Conservation (phyloP, 2,797 vertebrate species). For the Trachops cirrhosus region DNA sequence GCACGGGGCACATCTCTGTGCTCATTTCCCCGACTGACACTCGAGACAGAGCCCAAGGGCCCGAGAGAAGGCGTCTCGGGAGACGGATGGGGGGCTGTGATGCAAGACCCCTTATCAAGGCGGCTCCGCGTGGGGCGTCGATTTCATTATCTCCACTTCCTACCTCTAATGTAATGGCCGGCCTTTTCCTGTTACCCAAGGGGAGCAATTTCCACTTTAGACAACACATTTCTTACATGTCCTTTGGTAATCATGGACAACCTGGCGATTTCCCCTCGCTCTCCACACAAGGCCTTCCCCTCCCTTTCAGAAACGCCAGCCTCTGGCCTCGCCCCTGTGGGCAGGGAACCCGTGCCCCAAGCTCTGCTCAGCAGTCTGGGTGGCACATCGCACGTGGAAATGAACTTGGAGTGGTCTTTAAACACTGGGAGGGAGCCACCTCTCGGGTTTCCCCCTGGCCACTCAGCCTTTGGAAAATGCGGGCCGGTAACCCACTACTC, state of each 20-base stretch:
- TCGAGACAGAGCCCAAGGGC: constrained; percentile 56
- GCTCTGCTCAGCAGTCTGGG: background rate
- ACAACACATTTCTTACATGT: constrained; percentile 76
- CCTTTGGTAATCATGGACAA: constrained; percentile 73
- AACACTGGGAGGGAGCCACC: background rate
- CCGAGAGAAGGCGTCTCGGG: constrained; percentile 39
- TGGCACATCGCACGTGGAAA: constrained; percentile 13
- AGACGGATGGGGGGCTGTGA: constrained; percentile 57
- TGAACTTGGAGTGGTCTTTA: constrained; percentile 24
- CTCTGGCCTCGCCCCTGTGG: background rate
- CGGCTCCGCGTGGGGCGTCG: constrained; percentile 63
- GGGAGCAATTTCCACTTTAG: constrained; percentile 73
- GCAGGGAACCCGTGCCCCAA: constrained; percentile 21
- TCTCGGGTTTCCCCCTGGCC: background rate
- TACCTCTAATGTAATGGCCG: constrained; percentile 75
- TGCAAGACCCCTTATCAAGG: constrained; percentile 64
- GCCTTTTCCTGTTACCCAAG: constrained; percentile 85
- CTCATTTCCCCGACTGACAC: background rate
- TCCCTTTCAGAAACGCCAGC: background rate
- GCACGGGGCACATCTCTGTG: constrained; percentile 22
- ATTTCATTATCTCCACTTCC: constrained; percentile 83
- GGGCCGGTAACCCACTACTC: background rate
- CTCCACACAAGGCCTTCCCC: background rate
- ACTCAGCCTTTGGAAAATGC: background rate
- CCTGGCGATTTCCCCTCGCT: constrained; percentile 61